Base-by-base conservation (phyloP, 2,888 invertebrate species). In the Elegia similella region DNA sequence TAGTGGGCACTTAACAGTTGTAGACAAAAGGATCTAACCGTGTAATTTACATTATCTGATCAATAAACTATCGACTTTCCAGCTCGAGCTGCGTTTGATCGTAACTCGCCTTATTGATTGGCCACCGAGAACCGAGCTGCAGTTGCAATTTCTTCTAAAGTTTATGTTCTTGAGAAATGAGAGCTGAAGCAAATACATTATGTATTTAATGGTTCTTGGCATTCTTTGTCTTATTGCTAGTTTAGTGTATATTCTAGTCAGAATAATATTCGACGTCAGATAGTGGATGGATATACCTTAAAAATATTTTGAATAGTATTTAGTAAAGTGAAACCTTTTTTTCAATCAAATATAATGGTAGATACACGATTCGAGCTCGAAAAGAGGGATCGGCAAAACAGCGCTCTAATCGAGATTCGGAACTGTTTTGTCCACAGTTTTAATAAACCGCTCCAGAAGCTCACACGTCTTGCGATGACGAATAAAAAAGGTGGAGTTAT, bases 151-250 rank as follows among this genome's bases (percentile, higher is more conserved):
- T 62, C 66, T 66, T 52, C 65, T 52, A 58, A 59, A 62, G 65
- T 63, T 66, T 68, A 69, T 67, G 61, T 67, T 62, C 67, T 65
- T 53, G 57, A 62, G 62, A 59, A 55, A 58, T 30, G 56, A 50
- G 15, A 50, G 15, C 34, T 10, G 34, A 16, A 34, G 34, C 34
- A 13, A 34, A 17, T 50, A 34, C 50, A 50, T 50, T 50, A 50
- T 50, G 50, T 17, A 50, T 50, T 16, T 7, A 50, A 50, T 50
- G 34, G 8, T 7, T 17, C 8, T 29, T 10, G 23, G 12, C 17
- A 12, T 10, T 17, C 29, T 43, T 34, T 23, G 23, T 23, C 23
- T 44, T 52, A 34, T 47, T 0, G 68, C 8, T n/a, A 12, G 5
- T 38, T 38, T 38, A n/a, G 12, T 8, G n/a, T n/a, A n/a, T n/a